phyloP scores from a whole-genome alignment of 2,113 vertebrate genomes.

The Chloebia gouldiae region DNA sequence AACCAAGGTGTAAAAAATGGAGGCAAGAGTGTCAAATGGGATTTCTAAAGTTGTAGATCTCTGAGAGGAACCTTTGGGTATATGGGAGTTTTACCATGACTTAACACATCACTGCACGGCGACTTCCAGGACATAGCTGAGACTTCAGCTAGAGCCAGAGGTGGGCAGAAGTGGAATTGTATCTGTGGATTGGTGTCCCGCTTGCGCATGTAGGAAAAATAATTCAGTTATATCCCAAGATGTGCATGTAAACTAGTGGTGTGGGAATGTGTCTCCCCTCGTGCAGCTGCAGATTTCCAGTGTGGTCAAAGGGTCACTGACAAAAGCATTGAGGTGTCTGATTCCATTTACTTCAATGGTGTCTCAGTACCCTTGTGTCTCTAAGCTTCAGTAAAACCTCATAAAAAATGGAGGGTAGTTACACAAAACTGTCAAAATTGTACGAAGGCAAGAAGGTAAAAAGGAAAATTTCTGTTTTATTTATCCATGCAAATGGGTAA shows the following conservation, averaged over 20 bases:
- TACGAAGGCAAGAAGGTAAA: neutral
- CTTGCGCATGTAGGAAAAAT: neutral
- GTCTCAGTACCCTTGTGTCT: neutral
- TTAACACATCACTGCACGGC: neutral
- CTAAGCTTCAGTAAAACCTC: neutral
- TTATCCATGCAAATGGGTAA: neutral
- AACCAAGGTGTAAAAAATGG: neutral
- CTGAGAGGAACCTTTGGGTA: neutral
- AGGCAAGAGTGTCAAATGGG: neutral
- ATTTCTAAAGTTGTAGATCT: neutral
- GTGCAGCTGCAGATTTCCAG: neutral
- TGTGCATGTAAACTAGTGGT: neutral
- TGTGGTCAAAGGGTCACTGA: neutral
- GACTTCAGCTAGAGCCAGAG: neutral
- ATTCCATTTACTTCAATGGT: neutral
- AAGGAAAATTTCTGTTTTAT: neutral
- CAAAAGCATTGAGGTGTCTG: constrained; percentile 13
- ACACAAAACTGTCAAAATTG: neutral
- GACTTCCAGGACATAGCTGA: neutral
- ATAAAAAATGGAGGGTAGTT: neutral
- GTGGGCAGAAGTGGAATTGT: neutral
- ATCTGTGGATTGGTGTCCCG: neutral
- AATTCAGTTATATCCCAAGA: neutral
- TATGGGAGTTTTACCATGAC: neutral
- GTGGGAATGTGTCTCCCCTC: neutral